These are phyloP conservation scores for Fabriciana adippe DNA, from an alignment of 2,888 invertebrate genomes.

Conservation along the genomic window DNA sequence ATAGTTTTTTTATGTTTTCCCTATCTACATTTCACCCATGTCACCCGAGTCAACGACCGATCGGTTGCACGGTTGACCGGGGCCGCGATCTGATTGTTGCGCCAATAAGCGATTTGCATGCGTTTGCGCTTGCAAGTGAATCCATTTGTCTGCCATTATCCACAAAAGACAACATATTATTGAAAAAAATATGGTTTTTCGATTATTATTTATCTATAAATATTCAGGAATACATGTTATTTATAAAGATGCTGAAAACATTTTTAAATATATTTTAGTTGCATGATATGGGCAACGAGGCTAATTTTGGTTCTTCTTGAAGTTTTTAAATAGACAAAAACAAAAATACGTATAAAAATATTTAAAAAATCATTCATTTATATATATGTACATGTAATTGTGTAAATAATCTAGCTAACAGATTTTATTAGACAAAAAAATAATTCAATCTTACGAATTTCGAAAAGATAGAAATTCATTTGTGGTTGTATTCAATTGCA, in stretches of 20 bases:
- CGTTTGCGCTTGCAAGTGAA: slow-evolving; percentile 56
- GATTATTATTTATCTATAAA: too few relatives aligned
- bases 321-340: too few relatives aligned
- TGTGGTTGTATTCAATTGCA: slow-evolving; percentile 30
- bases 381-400: too few relatives aligned
- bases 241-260: too few relatives aligned
- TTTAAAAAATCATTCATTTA: too few relatives aligned
- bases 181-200: too few relatives aligned
- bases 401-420: background rate
- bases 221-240: too few relatives aligned
- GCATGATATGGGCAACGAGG: too few relatives aligned
- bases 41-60: slow-evolving; percentile 65
- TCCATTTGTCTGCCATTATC: slow-evolving; percentile 43
- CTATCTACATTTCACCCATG: slow-evolving; percentile 33
- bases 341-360: too few relatives aligned
- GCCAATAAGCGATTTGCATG: slow-evolving; percentile 78
- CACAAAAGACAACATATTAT: background rate
- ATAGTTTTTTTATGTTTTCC: slow-evolving; percentile 12
- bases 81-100: slow-evolving; percentile 78
- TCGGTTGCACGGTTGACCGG: slow-evolving; percentile 67
- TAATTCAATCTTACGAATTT: slow-evolving; percentile 2
- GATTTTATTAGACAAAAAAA: slow-evolving; percentile 8
- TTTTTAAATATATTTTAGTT: too few relatives aligned
- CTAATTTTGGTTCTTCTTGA: too few relatives aligned
- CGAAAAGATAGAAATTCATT: slow-evolving; percentile 20